phyloP scores from a whole-genome alignment of 2,888 invertebrate genomes.

The Scaptomyza cyrtandrae region DNA sequence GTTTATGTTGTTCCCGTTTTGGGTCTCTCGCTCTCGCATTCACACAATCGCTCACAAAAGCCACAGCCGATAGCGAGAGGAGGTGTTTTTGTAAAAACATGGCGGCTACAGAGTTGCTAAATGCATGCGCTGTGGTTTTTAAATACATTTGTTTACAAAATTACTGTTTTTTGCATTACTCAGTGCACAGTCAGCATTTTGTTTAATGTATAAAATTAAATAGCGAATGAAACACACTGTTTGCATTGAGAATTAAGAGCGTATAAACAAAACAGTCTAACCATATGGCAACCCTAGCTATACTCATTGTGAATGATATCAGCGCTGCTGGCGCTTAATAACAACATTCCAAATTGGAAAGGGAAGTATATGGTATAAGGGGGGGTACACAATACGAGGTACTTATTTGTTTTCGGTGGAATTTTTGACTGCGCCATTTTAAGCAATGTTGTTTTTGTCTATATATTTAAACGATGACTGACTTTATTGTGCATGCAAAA shows the following conservation, averaged over 20 bases:
- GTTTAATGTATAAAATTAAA: slow-evolving; percentile 29
- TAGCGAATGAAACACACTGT: slow-evolving; percentile 25
- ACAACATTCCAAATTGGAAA: slow-evolving; percentile 57
- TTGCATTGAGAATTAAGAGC: slow-evolving; percentile 21
- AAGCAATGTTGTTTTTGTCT: slow-evolving; percentile 18
- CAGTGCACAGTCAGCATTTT: slow-evolving; percentile 18
- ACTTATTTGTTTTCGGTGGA: slow-evolving; percentile 51
- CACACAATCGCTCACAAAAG: slow-evolving; percentile 28
- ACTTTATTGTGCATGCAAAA: slow-evolving; percentile 45
- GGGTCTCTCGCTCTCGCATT: slow-evolving; percentile 40
- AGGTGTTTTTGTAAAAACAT: slow-evolving; percentile 61
- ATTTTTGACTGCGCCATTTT: slow-evolving; percentile 69
- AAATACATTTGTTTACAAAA: slow-evolving; percentile 41
- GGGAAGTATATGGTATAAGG: background rate
- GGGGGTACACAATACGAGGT: slow-evolving; percentile 38
- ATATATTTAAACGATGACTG: slow-evolving; percentile 60
- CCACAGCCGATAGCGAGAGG: slow-evolving; percentile 50
- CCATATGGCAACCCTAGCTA: slow-evolving; percentile 63
- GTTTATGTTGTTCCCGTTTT: slow-evolving; percentile 59
- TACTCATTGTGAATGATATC: slow-evolving; percentile 46
- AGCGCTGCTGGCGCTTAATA: slow-evolving; percentile 59
- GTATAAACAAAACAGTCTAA: slow-evolving; percentile 23
- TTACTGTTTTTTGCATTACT: slow-evolving; percentile 27
- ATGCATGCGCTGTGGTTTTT: slow-evolving; percentile 29
- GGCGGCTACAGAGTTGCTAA: slow-evolving; percentile 70